Conservation (phyloP, 2,888 invertebrate genomes). For the Mycalesis mineus region DNA sequence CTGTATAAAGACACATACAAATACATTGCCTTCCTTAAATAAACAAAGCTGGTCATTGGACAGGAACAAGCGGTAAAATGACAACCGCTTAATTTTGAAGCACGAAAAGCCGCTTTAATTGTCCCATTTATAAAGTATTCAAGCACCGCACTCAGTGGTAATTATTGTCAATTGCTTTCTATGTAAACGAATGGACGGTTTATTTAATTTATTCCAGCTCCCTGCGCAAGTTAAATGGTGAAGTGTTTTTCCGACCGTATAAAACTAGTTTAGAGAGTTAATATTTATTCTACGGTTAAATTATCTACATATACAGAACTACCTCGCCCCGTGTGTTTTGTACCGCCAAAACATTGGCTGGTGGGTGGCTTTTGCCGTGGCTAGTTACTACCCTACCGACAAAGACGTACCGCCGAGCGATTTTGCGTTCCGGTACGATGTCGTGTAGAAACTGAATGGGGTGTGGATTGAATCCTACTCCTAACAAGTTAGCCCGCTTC, state of each 20-base stretch:
- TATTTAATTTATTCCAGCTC: background rate
- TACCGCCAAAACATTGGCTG: no score
- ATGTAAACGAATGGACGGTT: slow-evolving; percentile 7
- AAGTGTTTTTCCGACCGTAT: background rate
- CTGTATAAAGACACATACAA: no score
- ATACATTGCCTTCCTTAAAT: background rate
- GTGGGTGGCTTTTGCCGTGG: no score
- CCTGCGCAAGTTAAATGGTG: background rate
- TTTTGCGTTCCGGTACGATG: no score
- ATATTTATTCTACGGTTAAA: background rate
- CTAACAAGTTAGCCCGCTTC: no score
- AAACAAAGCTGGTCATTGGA: background rate
- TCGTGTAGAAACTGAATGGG: no score
- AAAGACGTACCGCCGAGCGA: no score
- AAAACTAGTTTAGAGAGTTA: background rate
- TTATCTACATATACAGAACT: no score
- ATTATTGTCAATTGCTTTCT: slow-evolving; percentile 19
- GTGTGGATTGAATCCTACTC: no score
- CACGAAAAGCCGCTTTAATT: slow-evolving; percentile 16
- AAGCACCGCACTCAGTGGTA: slow-evolving; percentile 12
- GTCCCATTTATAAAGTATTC: slow-evolving; percentile 16
- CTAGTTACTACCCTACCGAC: no score
- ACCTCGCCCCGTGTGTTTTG: no score
- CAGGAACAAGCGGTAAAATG: background rate
- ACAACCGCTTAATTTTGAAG: background rate